Evolutionary conservation across 2,888 invertebrate genomes (phyloP), one percentile per base, ranked within the genome.

Genomic region (Stenolophus ochropezus): DNA sequence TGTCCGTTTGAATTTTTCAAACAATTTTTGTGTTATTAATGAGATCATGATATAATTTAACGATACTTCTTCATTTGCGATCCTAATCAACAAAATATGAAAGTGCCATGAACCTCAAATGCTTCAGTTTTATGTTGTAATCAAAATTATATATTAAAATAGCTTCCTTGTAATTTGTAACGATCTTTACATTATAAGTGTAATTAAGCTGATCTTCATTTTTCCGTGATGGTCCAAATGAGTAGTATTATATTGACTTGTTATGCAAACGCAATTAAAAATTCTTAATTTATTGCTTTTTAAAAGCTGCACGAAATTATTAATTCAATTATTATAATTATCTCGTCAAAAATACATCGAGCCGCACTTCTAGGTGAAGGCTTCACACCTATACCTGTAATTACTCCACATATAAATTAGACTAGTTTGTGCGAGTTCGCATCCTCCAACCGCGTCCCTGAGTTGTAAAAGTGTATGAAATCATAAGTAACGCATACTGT

Each of bases 281-380:
- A 69, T 69, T 18, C 20, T 27, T 69, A 69, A 69, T 69, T 33
- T 69, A 69, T 42, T 61, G 61, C 61, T 14, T 69, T 69, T 69
- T 69, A 42, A 69, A 69, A 33, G 33, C 69, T 69, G 33, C 42
- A 69, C 42, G 69, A 69, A 42, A 47, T 69, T 69, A 69, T 69
- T 69, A 69, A 69, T 69, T 69, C 33, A 69, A 69, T 69, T 69
- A 69, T 69, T 69, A 69, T 69, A 69, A 69, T 69, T 69, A 69
- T 69, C 69, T 69, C 69, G 69, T 69, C 69, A 69, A 69, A 69
- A 42, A 42, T 69, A 61, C 61, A 25, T 61, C 25, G 61, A 61
- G 25, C 61, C 61, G 23, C 61, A 61, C 23, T 25, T 61, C 61
- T 23, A 61, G 61, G 61, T 25, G 69, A 69, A 69, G 33, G 11